A percentile compares a stretch with the other conserved stretches of the same genome.
Evolutionary conservation across 1,140 invertebrate species (phyloP).

Genomic region (Philotrypesis tridentata): DNA sequence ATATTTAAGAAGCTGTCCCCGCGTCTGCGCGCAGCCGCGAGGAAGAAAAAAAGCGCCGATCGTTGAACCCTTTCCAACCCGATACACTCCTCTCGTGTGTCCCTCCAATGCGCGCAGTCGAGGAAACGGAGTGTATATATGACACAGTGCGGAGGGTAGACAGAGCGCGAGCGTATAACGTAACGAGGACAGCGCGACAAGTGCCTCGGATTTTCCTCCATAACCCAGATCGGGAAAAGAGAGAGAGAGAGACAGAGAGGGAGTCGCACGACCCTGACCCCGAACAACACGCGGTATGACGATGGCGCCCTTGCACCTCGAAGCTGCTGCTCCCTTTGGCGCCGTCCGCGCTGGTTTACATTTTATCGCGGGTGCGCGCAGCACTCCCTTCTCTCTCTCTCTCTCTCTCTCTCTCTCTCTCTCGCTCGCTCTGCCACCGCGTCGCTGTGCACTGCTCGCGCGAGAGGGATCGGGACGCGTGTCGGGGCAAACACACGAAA

Average conservation of each 20-base stretch:
- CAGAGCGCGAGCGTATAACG: too few species aligned
- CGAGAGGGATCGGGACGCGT: conserved; percentile 20
- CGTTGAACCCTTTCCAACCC: not conserved
- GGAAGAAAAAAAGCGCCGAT: not conserved
- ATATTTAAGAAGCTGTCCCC: conserved; percentile 43
- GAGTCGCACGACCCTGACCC: conserved; percentile 40
- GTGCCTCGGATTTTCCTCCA: conserved; percentile 4
- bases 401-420: too few species aligned
- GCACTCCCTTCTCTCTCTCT: conserved; percentile 6
- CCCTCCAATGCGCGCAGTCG: too few species aligned
- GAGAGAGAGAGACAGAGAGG: not conserved
- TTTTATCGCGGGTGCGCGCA: conserved; percentile 32
- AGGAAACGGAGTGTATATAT: too few species aligned
- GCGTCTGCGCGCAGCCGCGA: not conserved
- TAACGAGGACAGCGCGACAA: not conserved
- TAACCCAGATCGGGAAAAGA: conserved; percentile 37
- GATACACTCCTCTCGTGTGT: not conserved
- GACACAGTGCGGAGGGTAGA: too few species aligned
- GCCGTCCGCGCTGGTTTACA: conserved; percentile 33
- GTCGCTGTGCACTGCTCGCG: not conserved
- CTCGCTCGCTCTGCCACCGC: too few species aligned
- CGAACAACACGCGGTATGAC: not conserved
- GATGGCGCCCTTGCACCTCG: conserved; percentile 39
- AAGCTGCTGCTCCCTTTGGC: conserved; percentile 23
- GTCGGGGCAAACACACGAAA: not conserved